Evolutionary conservation across 2,113 vertebrate genomes (phyloP).

Genomic region (Bos indicus): DNA sequence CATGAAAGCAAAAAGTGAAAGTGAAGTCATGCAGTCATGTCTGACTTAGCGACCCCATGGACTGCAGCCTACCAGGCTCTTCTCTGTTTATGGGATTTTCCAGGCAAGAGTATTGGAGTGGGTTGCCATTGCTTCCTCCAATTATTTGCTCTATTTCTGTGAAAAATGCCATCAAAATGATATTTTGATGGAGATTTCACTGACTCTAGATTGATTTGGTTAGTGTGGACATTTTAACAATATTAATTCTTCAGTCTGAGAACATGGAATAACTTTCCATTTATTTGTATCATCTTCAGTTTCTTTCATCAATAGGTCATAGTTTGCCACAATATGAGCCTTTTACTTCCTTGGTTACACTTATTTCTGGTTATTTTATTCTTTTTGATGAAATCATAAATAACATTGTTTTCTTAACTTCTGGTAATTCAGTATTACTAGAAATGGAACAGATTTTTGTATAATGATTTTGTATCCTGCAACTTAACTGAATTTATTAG

Average conservation of each 20-base stretch:
- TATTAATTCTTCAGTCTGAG: neutral
- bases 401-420: neutral
- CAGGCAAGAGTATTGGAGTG: too few species aligned
- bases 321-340: neutral
- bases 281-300: neutral
- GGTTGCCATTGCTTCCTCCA: too few species aligned
- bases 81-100: too few species aligned
- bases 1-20: too few species aligned
- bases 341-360: neutral
- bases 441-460: neutral
- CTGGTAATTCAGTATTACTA: neutral
- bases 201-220: neutral
- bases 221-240: neutral
- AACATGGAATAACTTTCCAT: neutral
- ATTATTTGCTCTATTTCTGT: neutral
- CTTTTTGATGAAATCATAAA: neutral
- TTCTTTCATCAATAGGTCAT: neutral
- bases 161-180: neutral
- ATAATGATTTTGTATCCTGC: neutral
- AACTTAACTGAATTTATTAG: neutral
- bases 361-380: neutral
- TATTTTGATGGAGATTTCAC: neutral
- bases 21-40: too few species aligned
- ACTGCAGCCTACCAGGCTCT: too few species aligned
- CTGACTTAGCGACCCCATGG: too few species aligned